Evolutionary conservation across 2,113 vertebrate genomes (phyloP).

Genomic region (Dicentrarchus labrax): DNA sequence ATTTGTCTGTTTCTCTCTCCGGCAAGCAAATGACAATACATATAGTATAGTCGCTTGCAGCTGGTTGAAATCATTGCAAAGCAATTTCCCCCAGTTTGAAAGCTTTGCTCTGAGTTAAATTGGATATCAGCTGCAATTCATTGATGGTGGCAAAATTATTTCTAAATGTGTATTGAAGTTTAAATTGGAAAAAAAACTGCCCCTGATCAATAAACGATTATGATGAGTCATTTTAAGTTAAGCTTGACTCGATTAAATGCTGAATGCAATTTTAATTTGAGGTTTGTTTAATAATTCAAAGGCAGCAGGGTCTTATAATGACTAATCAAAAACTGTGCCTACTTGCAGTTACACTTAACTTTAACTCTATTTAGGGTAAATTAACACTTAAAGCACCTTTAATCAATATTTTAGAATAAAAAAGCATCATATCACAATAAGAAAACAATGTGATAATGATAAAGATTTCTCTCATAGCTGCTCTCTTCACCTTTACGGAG

Average conservation of each 20-base stretch:
- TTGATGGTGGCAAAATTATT: slow-evolving; percentile 5
- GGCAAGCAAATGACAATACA: neutral
- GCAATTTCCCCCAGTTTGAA: slow-evolving; percentile 30
- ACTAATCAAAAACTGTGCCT: neutral
- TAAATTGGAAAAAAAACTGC: slow-evolving; percentile 2
- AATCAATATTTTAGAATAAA: neutral
- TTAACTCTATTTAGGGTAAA: too few relatives aligned
- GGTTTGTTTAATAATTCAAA: neutral
- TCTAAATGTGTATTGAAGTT: neutral
- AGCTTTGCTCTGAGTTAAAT: slow-evolving; percentile 5
- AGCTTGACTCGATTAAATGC: neutral
- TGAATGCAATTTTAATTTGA: neutral
- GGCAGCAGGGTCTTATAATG: too few relatives aligned
- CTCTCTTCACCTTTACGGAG: too few relatives aligned
- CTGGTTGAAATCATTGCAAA: neutral
- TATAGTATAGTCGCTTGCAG: neutral
- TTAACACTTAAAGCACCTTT: too few relatives aligned
- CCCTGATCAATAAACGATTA: slow-evolving; percentile 1
- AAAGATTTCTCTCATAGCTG: too few relatives aligned
- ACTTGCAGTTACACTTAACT: too few relatives aligned
- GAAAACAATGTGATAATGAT: too few relatives aligned
- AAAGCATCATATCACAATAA: too few relatives aligned
- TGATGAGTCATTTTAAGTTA: neutral
- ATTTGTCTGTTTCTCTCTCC: neutral
- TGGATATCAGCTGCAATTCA: slow-evolving; percentile 29